Conservation (phyloP, 2,113 vertebrate species). For the Ctenomys sociabilis region DNA sequence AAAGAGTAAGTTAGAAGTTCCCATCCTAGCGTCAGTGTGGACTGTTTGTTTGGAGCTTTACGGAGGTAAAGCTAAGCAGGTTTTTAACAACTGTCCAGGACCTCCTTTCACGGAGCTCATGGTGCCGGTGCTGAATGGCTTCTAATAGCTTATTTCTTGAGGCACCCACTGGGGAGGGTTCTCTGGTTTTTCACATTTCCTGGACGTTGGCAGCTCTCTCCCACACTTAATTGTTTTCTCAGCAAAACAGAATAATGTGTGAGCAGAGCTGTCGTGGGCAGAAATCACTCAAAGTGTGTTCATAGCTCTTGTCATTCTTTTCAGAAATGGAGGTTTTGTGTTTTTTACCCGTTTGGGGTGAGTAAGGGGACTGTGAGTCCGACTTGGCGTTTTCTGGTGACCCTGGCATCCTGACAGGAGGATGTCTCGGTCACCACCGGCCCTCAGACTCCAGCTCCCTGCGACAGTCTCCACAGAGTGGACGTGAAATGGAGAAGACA, state of each 20-base stretch:
- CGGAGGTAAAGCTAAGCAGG: neutral
- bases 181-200: neutral
- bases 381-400: neutral
- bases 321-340: neutral
- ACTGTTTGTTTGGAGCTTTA: neutral
- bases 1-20: constrained; percentile 5
- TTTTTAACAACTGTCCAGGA: constrained; percentile 11
- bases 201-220: constrained; percentile 35
- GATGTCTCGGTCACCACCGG: rapidly evolving
- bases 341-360: neutral
- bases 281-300: neutral
- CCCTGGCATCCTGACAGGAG: neutral
- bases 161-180: neutral
- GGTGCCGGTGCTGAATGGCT: neutral
- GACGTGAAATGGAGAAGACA: neutral
- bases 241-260: neutral
- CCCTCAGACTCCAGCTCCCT: neutral
- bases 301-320: neutral
- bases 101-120: neutral
- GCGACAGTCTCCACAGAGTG: neutral
- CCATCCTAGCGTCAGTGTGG: neutral
- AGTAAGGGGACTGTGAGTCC: neutral
- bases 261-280: neutral
- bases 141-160: neutral
- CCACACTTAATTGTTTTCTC: neutral